Evolutionary conservation across 2,113 vertebrate species (phyloP).

Genomic region (Emydura subglobosa): DNA sequence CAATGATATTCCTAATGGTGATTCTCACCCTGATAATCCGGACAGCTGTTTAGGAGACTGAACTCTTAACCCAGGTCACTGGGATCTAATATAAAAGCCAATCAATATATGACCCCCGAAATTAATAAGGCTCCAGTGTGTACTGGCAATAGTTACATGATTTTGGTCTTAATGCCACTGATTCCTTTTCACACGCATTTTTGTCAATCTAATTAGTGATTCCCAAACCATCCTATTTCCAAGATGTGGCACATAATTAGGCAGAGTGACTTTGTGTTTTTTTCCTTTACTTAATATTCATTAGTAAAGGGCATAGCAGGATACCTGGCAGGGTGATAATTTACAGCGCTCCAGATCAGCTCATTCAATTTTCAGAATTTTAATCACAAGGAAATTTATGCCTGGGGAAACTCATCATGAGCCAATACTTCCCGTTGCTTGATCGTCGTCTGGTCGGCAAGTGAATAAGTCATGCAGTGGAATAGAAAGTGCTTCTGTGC

Average conservation of each 20-base stretch:
- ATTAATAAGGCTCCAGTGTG: not conserved
- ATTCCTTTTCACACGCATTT: not conserved
- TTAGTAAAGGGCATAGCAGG: not conserved
- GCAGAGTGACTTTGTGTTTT: not conserved
- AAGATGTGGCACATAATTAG: not conserved
- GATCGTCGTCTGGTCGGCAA: not conserved
- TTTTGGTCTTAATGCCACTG: not conserved
- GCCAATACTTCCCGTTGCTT: rapidly evolving
- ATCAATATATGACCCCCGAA: not conserved
- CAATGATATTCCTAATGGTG: not conserved
- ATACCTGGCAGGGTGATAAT: not conserved
- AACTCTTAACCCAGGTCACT: not conserved
- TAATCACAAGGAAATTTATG: not conserved
- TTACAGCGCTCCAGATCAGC: not conserved
- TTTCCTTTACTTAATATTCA: not conserved
- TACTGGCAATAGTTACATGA: not conserved
- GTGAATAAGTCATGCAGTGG: not conserved
- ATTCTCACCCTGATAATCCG: not conserved
- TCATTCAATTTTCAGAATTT: not conserved
- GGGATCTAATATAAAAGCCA: not conserved
- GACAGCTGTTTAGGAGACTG: not conserved
- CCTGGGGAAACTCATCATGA: rapidly evolving
- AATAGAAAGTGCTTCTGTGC: not conserved
- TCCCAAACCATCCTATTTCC: not conserved
- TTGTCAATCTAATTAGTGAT: not conserved